Conservation (phyloP, 2,797 vertebrate genomes). For the Bradypodion ventrale region DNA sequence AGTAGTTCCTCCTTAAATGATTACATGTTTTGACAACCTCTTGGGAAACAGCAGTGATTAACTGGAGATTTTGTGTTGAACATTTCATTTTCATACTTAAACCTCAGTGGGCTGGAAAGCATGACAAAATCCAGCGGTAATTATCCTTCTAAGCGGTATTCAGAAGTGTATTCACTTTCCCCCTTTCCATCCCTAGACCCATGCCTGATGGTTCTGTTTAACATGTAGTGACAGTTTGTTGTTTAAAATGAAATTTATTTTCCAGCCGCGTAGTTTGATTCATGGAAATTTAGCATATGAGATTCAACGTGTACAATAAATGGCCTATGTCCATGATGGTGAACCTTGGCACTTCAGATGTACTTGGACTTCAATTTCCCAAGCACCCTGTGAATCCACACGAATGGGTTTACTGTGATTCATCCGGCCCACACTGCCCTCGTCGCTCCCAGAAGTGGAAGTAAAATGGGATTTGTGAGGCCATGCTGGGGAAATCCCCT, state of each 20-base stretch:
- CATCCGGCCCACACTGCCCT: too few relatives aligned
- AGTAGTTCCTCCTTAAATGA: constrained; percentile 60
- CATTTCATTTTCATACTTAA: constrained; percentile 17
- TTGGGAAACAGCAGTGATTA: constrained; percentile 56
- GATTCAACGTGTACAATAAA: constrained; percentile 5
- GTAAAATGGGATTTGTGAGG: too few relatives aligned
- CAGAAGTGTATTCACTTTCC: constrained; percentile 42
- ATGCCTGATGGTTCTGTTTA: constrained; percentile 68
- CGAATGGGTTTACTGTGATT: too few relatives aligned
- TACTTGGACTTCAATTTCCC: too few relatives aligned
- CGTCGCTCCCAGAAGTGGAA: too few relatives aligned
- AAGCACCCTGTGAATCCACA: too few relatives aligned
- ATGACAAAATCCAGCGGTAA: constrained; percentile 66
- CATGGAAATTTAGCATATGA: background rate
- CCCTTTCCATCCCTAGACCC: constrained; percentile 57
- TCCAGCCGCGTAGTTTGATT: background rate
- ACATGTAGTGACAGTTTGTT: constrained; percentile 59
- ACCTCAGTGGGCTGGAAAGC: constrained; percentile 68
- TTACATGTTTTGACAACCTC: constrained; percentile 62
- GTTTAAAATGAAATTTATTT: constrained; percentile 36
- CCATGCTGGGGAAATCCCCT: too few relatives aligned
- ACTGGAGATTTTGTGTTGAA: constrained; percentile 49
- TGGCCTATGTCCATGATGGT: too few relatives aligned
- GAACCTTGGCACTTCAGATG: too few relatives aligned
- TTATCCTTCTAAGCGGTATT: constrained; percentile 62